These are phyloP conservation scores for Palloptera scutellata DNA, from an alignment of 2,888 invertebrate species.

Conservation along the genomic window DNA sequence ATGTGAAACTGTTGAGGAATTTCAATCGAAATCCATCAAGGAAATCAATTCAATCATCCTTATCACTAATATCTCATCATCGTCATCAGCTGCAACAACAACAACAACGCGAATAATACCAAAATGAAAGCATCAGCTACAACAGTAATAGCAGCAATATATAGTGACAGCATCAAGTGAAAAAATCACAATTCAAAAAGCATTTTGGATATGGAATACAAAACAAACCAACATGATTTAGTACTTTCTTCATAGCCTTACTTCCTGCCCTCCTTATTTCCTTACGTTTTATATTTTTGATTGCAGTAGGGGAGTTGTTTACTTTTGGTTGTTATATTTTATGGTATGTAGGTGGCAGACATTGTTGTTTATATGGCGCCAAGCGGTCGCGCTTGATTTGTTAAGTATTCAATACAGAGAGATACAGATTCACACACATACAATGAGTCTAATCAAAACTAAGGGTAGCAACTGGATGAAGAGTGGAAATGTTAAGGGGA, in stretches of 20 bases:
- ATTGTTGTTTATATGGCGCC: constrained; percentile 15
- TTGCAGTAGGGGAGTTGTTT: background rate
- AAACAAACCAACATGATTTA: constrained; percentile 12
- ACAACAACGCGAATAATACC: constrained; percentile 16
- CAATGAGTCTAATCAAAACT: no score
- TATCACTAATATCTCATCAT: constrained; percentile 37
- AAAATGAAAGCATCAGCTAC: constrained; percentile 24
- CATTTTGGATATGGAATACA: constrained; percentile 1
- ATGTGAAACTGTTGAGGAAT: constrained; percentile 50
- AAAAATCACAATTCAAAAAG: constrained; percentile 11
- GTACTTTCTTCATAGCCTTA: background rate
- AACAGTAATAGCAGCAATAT: background rate
- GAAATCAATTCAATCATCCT: constrained; percentile 41
- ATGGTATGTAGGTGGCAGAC: background rate
- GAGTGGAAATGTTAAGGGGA: no score
- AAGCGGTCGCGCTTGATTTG: constrained; percentile 33
- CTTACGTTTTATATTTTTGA: constrained; percentile 1
- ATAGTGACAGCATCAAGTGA: constrained; percentile 9
- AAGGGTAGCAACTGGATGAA: no score
- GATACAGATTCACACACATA: no score
- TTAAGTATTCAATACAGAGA: background rate
- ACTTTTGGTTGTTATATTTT: background rate
- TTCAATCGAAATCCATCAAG: constrained; percentile 55
- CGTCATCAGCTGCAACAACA: constrained; percentile 18
- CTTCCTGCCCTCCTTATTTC: background rate